phyloP scores from a whole-genome alignment of 2,888 invertebrate species.

The Ditylenchus weischeri region DNA sequence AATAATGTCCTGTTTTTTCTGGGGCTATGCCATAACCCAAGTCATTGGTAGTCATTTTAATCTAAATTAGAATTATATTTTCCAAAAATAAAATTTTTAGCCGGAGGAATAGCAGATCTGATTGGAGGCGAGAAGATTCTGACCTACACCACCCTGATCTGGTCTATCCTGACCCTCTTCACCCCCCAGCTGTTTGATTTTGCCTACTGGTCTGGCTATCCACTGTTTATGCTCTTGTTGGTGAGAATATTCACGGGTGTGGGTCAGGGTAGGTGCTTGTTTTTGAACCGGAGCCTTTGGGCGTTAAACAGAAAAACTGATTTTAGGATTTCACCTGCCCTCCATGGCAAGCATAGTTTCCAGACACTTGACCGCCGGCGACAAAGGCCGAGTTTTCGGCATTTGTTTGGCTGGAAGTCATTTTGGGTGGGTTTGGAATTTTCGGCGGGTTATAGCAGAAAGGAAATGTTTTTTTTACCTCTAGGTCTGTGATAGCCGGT shows the following conservation, averaged over 20 bases:
- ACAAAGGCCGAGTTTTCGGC: conserved; percentile 70
- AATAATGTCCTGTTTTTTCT: conserved; percentile 72
- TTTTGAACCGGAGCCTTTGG: conserved; percentile 1
- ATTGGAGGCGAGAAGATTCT: conserved; percentile 69
- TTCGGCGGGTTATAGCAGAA: background rate
- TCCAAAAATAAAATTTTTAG: conserved; percentile 31
- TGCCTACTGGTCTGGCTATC: conserved; percentile 62
- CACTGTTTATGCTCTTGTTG: conserved; percentile 66
- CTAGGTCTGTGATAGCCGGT: conserved; percentile 70
- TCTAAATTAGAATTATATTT: background rate
- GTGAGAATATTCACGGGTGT: conserved; percentile 66
- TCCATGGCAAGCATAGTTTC: conserved; percentile 71
- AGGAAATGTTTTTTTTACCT: conserved; percentile 28
- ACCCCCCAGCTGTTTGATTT: conserved; percentile 60
- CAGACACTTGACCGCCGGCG: conserved; percentile 67
- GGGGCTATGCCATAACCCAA: conserved; percentile 71
- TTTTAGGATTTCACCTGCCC: conserved; percentile 69
- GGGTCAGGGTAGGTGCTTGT: conserved; percentile 23
- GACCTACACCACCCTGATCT: conserved; percentile 66
- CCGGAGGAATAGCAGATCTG: conserved; percentile 62
- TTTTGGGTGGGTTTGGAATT: conserved; percentile 55
- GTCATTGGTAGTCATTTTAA: conserved; percentile 8
- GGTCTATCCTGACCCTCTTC: conserved; percentile 53
- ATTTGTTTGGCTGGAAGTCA: conserved; percentile 68
- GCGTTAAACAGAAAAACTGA: conserved; percentile 3